Percentiles rank a stretch among this genome's conserved stretches.
Evolutionary conservation across 2,797 vertebrate species (phyloP).

Genomic region (Acestrorhynchus altus): DNA sequence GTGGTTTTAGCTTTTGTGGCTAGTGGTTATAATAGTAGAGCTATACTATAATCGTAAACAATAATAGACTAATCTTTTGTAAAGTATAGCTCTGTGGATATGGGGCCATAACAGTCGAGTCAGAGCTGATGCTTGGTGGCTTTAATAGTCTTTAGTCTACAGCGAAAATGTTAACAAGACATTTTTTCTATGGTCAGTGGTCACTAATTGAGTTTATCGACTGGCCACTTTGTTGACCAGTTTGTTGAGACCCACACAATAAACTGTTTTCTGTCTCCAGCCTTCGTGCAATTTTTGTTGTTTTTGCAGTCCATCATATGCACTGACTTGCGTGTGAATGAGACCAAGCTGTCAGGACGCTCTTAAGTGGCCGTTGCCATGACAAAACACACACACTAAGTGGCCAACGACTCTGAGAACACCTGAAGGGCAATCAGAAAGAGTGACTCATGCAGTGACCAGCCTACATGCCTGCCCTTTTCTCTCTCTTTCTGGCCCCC

Average conservation of each 20-base stretch:
- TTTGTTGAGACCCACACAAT: too few relatives aligned
- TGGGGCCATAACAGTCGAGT: too few relatives aligned
- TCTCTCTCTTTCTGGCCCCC: not conserved
- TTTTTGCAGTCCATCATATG: not conserved
- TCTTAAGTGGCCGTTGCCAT: conserved; percentile 43
- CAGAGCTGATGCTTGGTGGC: too few relatives aligned
- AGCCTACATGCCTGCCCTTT: not conserved
- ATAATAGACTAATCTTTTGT: too few relatives aligned
- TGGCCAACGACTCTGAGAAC: conserved; percentile 31
- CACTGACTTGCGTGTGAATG: not conserved
- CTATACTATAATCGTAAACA: too few relatives aligned
- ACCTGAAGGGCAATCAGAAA: conserved; percentile 46
- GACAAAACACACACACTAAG: conserved; percentile 29
- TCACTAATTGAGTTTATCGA: not conserved
- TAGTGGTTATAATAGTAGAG: too few relatives aligned
- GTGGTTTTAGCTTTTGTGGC: too few relatives aligned
- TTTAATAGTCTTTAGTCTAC: too few relatives aligned
- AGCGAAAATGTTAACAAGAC: too few relatives aligned
- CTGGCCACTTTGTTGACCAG: not conserved
- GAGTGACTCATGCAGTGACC: conserved; percentile 17
- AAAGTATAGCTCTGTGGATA: too few relatives aligned
- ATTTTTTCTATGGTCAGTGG: not conserved
- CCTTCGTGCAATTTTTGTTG: not conserved
- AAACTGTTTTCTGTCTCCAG: not conserved
- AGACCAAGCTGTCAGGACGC: not conserved